Evolutionary conservation across 2,888 invertebrate species (phyloP).

Genomic region (Thysanoteuthis rhombus): DNA sequence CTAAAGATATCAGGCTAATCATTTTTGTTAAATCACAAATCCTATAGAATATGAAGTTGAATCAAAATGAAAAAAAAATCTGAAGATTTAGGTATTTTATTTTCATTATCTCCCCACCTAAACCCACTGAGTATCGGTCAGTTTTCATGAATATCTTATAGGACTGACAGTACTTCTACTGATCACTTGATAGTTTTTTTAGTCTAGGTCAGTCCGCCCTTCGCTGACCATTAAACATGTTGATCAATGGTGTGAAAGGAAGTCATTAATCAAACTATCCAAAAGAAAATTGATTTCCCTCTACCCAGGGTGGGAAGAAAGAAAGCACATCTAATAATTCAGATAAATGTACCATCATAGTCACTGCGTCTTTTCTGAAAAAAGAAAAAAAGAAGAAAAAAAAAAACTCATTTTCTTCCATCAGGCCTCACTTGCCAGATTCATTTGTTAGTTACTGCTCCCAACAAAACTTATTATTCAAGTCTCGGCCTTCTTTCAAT

Average conservation of each 20-base stretch:
- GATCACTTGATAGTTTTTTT: neutral
- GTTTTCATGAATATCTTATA: neutral
- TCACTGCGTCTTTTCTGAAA: neutral
- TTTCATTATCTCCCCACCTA: too few relatives aligned
- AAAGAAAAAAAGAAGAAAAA: neutral
- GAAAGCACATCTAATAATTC: neutral
- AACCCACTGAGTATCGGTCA: too few relatives aligned
- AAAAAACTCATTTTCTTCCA: too few relatives aligned
- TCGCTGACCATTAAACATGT: neutral
- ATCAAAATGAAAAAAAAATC: too few relatives aligned
- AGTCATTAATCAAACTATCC: neutral
- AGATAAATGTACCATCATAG: neutral
- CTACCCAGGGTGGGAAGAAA: neutral
- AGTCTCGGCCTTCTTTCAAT: too few relatives aligned
- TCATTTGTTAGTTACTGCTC: too few relatives aligned
- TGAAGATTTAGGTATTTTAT: too few relatives aligned
- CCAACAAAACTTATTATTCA: too few relatives aligned
- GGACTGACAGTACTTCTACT: neutral
- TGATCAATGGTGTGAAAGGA: neutral
- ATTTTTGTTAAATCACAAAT: too few relatives aligned
- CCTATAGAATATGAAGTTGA: too few relatives aligned
- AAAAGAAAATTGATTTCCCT: neutral
- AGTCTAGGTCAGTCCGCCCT: neutral
- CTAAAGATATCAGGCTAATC: too few relatives aligned
- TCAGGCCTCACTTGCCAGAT: too few relatives aligned